Evolutionary conservation across 2,888 invertebrate species (phyloP), one percentile per base, ranked within the genome.

Genomic region (Dysmachus trigonus): DNA sequence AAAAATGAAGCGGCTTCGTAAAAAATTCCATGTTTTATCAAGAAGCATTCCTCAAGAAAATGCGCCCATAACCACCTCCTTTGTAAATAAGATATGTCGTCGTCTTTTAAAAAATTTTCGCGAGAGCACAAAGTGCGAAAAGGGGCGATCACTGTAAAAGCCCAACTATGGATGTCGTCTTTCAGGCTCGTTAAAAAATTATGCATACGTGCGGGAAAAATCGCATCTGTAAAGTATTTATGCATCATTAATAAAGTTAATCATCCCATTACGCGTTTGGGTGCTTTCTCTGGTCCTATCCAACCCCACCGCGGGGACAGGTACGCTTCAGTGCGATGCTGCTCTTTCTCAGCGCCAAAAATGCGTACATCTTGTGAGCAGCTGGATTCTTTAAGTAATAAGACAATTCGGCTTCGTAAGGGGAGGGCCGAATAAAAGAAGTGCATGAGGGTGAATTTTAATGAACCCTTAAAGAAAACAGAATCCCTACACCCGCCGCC

Each of bases 401-500:
- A 82, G 82, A 82, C 53, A 71, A 82, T 82, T 82, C 30, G 15
- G 51, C 47, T 27, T n/a, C 18, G 31, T n/a, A 22, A 15, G n/a
- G 82, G 62, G 62, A 30, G 41, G 5, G 15, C 38, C n/a, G 35
- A 79, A 53, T 85, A 85, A 77, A 79, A 85, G 53, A 87, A 81
- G 81, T 86, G 74, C 85, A 86, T 86, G 86, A 87, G 87, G 87
- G 86, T 86, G 86, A 87, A 87, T 87, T 87, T 87, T 87, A 87
- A 87, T 87, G 87, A 86, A 85, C 84, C 86, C 86, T 87, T 86
- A 87, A 87, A 87, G 86, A 87, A 87, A 86, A 87, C 86, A 86
- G 86, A 41, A 87, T 87, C 87, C 84, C 79, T 76, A 62, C 79
- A 62, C 35, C 47, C 73, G 77, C 77, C 81, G 86, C 77, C 1